Evolutionary conservation across 2,888 invertebrate species (phyloP).

Genomic region (Homarus gammarus): DNA sequence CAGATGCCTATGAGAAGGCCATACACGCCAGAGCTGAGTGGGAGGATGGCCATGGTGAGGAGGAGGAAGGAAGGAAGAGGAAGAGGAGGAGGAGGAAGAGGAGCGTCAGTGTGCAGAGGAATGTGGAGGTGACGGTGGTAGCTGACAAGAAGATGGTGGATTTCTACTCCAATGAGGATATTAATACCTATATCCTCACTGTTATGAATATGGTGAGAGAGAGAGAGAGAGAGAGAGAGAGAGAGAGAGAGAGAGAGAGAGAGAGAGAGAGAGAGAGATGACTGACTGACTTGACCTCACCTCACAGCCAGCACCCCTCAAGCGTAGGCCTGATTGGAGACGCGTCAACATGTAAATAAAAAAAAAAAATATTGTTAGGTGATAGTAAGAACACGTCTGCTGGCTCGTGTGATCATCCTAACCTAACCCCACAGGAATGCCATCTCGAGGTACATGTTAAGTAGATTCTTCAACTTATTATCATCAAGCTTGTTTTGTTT

Average conservation of each 20-base stretch:
- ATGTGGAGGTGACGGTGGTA: constrained; percentile 91
- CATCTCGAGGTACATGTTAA: too few relatives aligned
- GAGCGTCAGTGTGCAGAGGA: constrained; percentile 77
- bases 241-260: not conserved
- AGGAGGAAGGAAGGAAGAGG: not conserved
- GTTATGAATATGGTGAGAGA: not conserved
- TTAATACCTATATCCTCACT: constrained; percentile 83
- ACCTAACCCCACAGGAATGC: too few relatives aligned
- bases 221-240: not conserved
- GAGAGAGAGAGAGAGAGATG: not conserved
- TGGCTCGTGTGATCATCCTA: too few relatives aligned
- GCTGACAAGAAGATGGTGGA: constrained; percentile 93
- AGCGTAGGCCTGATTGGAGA: constrained; percentile 90
- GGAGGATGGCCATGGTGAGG: constrained; percentile 13
- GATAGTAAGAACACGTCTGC: too few relatives aligned
- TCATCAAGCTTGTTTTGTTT: too few relatives aligned
- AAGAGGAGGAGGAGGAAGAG: constrained; percentile 60
- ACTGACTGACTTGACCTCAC: too few relatives aligned
- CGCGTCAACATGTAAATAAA: too few relatives aligned
- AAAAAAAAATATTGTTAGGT: too few relatives aligned
- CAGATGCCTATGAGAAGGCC: constrained; percentile 45
- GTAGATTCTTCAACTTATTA: too few relatives aligned
- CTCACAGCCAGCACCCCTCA: too few relatives aligned
- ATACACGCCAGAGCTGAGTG: constrained; percentile 30
- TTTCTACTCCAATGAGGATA: constrained; percentile 86